phyloP scores from a whole-genome alignment of 2,888 invertebrate genomes.

The Schizotus pectinicornis region DNA sequence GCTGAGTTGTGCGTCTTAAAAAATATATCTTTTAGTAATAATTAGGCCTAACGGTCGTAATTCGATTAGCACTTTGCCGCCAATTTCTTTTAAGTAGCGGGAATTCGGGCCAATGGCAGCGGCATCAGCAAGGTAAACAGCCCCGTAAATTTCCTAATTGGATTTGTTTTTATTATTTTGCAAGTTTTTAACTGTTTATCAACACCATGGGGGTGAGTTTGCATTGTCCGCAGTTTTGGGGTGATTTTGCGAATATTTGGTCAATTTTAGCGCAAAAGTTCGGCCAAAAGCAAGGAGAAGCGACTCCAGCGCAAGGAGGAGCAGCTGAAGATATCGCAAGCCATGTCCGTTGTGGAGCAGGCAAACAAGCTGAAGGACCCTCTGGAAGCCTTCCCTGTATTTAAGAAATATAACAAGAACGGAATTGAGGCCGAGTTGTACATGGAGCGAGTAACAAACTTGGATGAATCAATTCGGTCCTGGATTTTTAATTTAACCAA shows the following conservation, averaged over 20 bases:
- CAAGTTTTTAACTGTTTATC: background rate
- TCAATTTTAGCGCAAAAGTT: slow-evolving; percentile 61
- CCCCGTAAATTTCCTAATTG: too few species aligned
- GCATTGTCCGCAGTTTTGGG: background rate
- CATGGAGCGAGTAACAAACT: slow-evolving; percentile 64
- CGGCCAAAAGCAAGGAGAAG: slow-evolving; percentile 67
- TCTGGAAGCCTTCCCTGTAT: slow-evolving; percentile 65
- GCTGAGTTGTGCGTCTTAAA: too few species aligned
- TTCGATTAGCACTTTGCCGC: too few species aligned
- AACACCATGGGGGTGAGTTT: slow-evolving; percentile 16
- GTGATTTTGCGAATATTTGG: background rate
- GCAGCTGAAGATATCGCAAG: slow-evolving; percentile 65
- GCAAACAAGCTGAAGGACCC: slow-evolving; percentile 68
- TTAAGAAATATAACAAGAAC: slow-evolving; percentile 67
- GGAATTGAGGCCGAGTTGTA: slow-evolving; percentile 66
- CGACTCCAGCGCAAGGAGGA: slow-evolving; percentile 67
- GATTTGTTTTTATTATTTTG: too few species aligned
- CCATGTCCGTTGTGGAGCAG: slow-evolving; percentile 65
- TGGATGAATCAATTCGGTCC: slow-evolving; percentile 64
- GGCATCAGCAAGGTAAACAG: too few species aligned
- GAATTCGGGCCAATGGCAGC: too few species aligned
- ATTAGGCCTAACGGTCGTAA: too few species aligned
- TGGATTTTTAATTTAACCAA: slow-evolving; percentile 80
- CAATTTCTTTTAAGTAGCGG: too few species aligned
- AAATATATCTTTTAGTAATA: too few species aligned